Conservation (phyloP, 2,113 vertebrate genomes). For the Phrynosoma blainvillii region DNA sequence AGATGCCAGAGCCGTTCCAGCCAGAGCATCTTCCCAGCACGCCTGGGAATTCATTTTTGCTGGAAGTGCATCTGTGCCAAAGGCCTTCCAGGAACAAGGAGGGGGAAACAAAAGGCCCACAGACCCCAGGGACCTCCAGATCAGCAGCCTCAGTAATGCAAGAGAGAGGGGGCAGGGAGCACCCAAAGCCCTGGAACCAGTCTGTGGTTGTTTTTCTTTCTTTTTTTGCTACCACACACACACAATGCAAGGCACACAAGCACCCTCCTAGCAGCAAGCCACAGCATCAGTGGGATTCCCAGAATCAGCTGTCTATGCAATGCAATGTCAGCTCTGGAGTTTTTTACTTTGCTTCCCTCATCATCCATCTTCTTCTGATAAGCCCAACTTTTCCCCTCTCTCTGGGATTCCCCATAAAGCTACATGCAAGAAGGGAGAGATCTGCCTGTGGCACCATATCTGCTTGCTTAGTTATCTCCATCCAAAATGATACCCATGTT, state of each 20-base stretch:
- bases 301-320: background rate
- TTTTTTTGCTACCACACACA: too few relatives aligned
- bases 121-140: constrained; percentile 10
- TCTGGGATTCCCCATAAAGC: background rate
- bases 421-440: background rate
- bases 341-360: background rate
- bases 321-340: background rate
- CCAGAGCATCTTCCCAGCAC: constrained; percentile 27
- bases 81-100: constrained; percentile 37
- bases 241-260: background rate
- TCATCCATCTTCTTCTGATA: background rate
- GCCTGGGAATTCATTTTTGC: constrained; percentile 56
- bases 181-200: background rate
- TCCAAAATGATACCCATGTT: background rate
- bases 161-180: background rate
- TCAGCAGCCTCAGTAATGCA: constrained; percentile 2
- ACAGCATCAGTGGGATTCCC: background rate
- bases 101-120: constrained; percentile 48
- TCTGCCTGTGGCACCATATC: background rate
- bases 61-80: constrained; percentile 41
- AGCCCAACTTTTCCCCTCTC: background rate
- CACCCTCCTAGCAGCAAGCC: background rate
- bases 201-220: background rate
- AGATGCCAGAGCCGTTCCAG: constrained; percentile 55
- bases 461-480: background rate